Evolutionary conservation across 2,888 invertebrate species (phyloP).

Genomic region (Microplitis manilae): DNA sequence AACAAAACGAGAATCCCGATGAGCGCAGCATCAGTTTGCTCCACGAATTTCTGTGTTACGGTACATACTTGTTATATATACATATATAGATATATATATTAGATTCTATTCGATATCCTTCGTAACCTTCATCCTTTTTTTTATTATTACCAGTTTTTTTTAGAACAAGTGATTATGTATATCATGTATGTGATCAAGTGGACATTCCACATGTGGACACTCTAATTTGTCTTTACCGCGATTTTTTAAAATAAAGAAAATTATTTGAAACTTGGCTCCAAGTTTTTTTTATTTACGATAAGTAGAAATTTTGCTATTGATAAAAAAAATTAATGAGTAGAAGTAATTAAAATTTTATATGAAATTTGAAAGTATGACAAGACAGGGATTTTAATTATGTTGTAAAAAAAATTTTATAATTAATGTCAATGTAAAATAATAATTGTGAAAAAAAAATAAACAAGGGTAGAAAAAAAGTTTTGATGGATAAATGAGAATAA

Average conservation of each 20-base stretch:
- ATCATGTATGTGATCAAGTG: not conserved
- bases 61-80: slow-evolving; percentile 13
- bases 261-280: not conserved
- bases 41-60: slow-evolving; percentile 16
- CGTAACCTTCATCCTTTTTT: slow-evolving; percentile 21
- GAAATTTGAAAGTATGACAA: no score
- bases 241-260: not conserved
- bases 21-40: slow-evolving; percentile 35
- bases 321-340: no score
- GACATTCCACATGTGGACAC: not conserved
- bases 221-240: not conserved
- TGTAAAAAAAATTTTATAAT: no score
- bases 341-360: no score
- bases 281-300: no score
- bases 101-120: slow-evolving; percentile 5
- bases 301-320: no score
- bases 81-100: not conserved
- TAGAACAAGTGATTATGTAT: not conserved
- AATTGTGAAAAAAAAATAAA: not conserved
- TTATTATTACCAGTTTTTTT: not conserved
- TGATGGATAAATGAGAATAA: not conserved
- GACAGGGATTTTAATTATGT: no score
- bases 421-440: not conserved
- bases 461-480: not conserved
- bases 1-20: slow-evolving; percentile 18